Evolutionary conservation across 2,113 vertebrate species (phyloP).

Genomic region (Alethe castanea): DNA sequence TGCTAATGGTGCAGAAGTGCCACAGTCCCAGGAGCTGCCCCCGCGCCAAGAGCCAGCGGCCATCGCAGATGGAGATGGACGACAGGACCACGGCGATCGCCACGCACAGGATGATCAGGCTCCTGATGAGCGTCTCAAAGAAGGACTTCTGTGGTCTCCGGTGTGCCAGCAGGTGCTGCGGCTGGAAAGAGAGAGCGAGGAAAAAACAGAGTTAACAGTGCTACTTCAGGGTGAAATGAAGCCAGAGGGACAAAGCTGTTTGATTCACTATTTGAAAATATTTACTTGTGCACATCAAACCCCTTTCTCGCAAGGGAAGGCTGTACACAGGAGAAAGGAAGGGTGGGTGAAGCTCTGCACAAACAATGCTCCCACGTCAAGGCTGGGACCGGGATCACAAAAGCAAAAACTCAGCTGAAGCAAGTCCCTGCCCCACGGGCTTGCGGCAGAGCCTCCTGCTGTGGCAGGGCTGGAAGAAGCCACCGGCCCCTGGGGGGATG

Average conservation of each 20-base stretch:
- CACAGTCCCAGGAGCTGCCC: slow-evolving; percentile 77
- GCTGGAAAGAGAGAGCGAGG: not conserved
- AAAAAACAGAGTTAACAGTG: not conserved
- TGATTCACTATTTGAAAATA: not conserved
- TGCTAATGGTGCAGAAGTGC: slow-evolving; percentile 73
- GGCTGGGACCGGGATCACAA: not conserved
- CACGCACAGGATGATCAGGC: slow-evolving; percentile 76
- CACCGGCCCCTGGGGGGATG: not conserved
- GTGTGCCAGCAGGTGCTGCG: not conserved
- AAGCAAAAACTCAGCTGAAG: not conserved
- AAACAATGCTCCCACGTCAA: not conserved
- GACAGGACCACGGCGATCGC: slow-evolving; percentile 76
- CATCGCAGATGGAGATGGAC: slow-evolving; percentile 79
- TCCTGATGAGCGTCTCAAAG: slow-evolving; percentile 75
- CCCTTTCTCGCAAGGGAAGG: not conserved
- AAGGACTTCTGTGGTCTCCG: slow-evolving; percentile 55
- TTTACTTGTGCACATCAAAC: not conserved
- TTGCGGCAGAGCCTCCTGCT: not conserved
- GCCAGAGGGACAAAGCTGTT: not conserved
- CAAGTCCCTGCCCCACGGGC: not conserved
- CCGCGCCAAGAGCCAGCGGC: slow-evolving; percentile 75
- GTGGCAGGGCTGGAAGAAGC: not conserved
- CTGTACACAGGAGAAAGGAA: not conserved
- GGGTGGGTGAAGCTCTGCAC: not conserved
- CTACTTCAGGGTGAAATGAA: not conserved